Percentiles rank a stretch among this genome's conserved stretches.
These are phyloP conservation scores for Catotricha subobsoleta DNA, from an alignment of 2,888 invertebrate species.

Conservation along the genomic window DNA sequence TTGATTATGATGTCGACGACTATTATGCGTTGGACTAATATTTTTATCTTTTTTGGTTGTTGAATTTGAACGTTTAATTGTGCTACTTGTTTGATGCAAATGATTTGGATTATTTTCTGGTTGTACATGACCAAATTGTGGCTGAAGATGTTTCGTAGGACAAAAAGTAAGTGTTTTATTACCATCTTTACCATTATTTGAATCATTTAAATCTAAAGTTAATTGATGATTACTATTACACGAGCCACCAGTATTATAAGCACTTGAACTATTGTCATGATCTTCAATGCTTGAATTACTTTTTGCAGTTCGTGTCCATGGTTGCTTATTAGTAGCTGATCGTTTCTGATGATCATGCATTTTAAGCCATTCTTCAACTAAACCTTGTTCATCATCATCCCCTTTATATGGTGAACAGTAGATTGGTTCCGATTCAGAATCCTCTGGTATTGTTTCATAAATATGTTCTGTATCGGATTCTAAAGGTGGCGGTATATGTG, in stretches of 20 bases:
- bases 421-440: conserved; percentile 37
- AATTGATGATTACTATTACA: conserved; percentile 45
- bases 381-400: conserved; percentile 18
- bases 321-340: conserved; percentile 1
- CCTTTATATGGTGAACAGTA: conserved; percentile 44
- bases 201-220: conserved; percentile 30
- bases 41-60: neutral
- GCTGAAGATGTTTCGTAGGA: neutral
- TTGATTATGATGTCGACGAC: neutral
- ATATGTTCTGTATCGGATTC: conserved; percentile 42
- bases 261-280: conserved; percentile 46
- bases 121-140: neutral
- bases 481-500: conserved; percentile 6
- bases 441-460: conserved; percentile 45
- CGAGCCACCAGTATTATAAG: conserved; percentile 60
- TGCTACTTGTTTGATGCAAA: neutral
- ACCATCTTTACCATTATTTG: conserved; percentile 11
- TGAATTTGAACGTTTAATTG: neutral
- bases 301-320: conserved; percentile 8
- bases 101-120: neutral
- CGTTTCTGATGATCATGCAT: conserved; percentile 2
- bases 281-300: conserved; percentile 31
- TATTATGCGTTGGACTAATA: neutral
- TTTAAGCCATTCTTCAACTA: conserved; percentile 7
- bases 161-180: conserved; percentile 6